phyloP scores from a whole-genome alignment of 1,140 invertebrate species.

The Bombyx mori region ASM3026992v2 NC_085119.1:8953001-8953500 shows the following conservation, averaged over 20 bases:
- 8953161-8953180: too few relatives aligned
- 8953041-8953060: slow-evolving; percentile 16
- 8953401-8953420: too few relatives aligned
- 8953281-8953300: slow-evolving; percentile 46
- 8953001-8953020: slow-evolving; percentile 37
- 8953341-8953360: slow-evolving; percentile 64
- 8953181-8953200: background rate
- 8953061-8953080: slow-evolving; percentile 13
- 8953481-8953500: too few relatives aligned
- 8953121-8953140: too few relatives aligned
- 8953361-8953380: slow-evolving; percentile 60
- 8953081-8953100: too few relatives aligned
- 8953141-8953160: too few relatives aligned
- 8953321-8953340: slow-evolving; percentile 46
- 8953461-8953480: too few relatives aligned
- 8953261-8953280: slow-evolving; percentile 48
- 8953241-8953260: slow-evolving; percentile 51
- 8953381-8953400: slow-evolving; percentile 26
- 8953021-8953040: slow-evolving; percentile 18
- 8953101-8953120: too few relatives aligned
- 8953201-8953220: slow-evolving; percentile 1
- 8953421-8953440: too few relatives aligned
- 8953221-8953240: slow-evolving; percentile 33
- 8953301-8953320: slow-evolving; percentile 26
- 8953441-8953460: too few relatives aligned